A percentile compares a stretch with the other conserved stretches of the same genome.
Evolutionary conservation across 2,888 invertebrate species (phyloP).

Genomic region (Cataglyphis cursor): DNA sequence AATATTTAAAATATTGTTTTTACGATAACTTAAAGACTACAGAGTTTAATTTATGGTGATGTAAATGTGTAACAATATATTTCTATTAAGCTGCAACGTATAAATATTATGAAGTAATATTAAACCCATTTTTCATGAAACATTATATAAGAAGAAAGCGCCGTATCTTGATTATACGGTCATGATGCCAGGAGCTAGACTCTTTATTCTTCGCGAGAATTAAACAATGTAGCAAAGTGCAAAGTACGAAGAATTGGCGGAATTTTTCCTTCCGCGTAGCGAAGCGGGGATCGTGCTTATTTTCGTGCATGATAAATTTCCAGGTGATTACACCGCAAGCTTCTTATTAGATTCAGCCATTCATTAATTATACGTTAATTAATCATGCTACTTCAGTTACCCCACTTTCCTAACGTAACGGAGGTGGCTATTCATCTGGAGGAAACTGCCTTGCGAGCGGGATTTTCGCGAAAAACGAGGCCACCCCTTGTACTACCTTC

Average conservation of each 20-base stretch:
- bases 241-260: conserved; percentile 52
- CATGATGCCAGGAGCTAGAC: conserved; percentile 40
- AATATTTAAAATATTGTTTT: conserved; percentile 14
- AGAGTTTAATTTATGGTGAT: conserved; percentile 5
- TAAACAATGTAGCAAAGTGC: conserved; percentile 57
- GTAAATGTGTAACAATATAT: conserved; percentile 29
- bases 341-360: conserved; percentile 78
- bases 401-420: conserved; percentile 74
- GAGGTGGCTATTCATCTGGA: conserved; percentile 74
- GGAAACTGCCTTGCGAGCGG: conserved; percentile 67
- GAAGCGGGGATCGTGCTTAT: conserved; percentile 64
- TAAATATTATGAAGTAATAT: conserved; percentile 44
- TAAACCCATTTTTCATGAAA: conserved; percentile 50
- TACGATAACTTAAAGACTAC: conserved; percentile 3
- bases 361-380: conserved; percentile 84
- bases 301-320: conserved; percentile 78
- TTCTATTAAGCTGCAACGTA: conserved; percentile 18
- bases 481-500: conserved; percentile 42
- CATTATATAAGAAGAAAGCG: conserved; percentile 34
- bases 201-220: conserved; percentile 49
- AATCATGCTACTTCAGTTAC: conserved; percentile 81
- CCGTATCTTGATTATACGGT: conserved; percentile 54
- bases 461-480: conserved; percentile 74
- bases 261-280: conserved; percentile 56
- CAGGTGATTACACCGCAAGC: conserved; percentile 78